Base-by-base conservation (phyloP, 2,113 vertebrate genomes). In the Osmerus eperlanus region DNA sequence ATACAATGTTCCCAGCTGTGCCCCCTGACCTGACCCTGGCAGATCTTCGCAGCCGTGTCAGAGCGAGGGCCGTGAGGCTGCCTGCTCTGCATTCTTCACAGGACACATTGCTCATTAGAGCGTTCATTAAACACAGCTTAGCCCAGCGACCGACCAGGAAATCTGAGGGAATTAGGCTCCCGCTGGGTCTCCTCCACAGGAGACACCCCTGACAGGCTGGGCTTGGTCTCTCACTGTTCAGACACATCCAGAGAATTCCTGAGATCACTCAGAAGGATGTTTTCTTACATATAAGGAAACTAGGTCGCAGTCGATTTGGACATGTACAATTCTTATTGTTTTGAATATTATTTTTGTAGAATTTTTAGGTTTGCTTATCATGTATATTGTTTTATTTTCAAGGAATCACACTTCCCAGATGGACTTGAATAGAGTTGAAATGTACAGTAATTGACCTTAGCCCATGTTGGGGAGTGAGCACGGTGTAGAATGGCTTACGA, bases 91-190 rank as follows among this genome's bases (percentile, higher is more conserved):
- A 92, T 92, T 93, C 91, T 87, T 91, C 78, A 58, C 78, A 83
- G 87, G 73, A 75, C 88, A 74, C 60, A 65, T 82, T 75, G 80
- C 83, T 89, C 88, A 84, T 91, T 91, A 90, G 84, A 73, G 79
- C 84, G 19, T 89, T 92, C 89, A 90, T 92, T 92, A 92, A 91
- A 91, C 80, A 87, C 90, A 92, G 91, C 89, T 93, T 92, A 92
- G 82, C 90, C 77, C 84, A 83, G 87, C 72, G 63, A 86, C 87
- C 72, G 74, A 90, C 79, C 82, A 84, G 87, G 86, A 87, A 88
- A 88, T 92, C 87, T 87, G 81, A 66, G 75, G 84, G 85, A 88
- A 91, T 92, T 91, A 92, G 79, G 55, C 79, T 91, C 90, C 89
- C 84, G 83, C 88, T 78, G 83, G 65, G 80, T 89, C 87, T 88